A percentile compares a stretch with the other conserved stretches of the same genome.
Evolutionary conservation across 2,113 vertebrate species (phyloP).

Genomic region (Tachycineta bicolor): DNA sequence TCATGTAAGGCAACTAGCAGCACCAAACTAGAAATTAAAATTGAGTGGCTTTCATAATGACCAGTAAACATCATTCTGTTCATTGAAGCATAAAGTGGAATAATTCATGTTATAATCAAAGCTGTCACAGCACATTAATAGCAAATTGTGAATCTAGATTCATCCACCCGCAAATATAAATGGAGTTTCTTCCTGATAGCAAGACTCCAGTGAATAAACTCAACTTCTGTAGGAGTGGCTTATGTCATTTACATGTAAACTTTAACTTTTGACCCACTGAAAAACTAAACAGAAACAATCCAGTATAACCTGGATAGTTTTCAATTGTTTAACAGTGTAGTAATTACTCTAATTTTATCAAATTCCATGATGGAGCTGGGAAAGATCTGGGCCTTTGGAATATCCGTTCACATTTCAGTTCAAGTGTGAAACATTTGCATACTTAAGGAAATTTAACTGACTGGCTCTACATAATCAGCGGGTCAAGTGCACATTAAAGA

Average conservation of each 20-base stretch:
- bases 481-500: conserved; percentile 6
- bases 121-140: conserved; percentile 26
- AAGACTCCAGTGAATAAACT: neutral
- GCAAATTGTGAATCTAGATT: neutral
- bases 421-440: neutral
- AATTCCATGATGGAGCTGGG: neutral
- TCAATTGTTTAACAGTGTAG: neutral
- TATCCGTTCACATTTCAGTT: neutral
- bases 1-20: neutral
- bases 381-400: neutral
- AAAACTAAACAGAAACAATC: neutral
- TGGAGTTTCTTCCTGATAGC: neutral
- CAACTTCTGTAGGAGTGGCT: neutral
- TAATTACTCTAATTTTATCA: neutral
- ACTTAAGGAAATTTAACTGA: neutral
- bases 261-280: neutral
- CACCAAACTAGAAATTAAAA: conserved; percentile 6
- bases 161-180: neutral
- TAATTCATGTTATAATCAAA: conserved; percentile 39
- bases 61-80: conserved; percentile 35
- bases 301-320: neutral
- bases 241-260: neutral
- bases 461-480: neutral
- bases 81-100: conserved; percentile 20
- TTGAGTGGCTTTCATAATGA: conserved; percentile 8